Percentiles rank a stretch among this genome's conserved stretches.
Conservation (phyloP, 1,140 invertebrate genomes). For the Hormaphis cornu region DNA sequence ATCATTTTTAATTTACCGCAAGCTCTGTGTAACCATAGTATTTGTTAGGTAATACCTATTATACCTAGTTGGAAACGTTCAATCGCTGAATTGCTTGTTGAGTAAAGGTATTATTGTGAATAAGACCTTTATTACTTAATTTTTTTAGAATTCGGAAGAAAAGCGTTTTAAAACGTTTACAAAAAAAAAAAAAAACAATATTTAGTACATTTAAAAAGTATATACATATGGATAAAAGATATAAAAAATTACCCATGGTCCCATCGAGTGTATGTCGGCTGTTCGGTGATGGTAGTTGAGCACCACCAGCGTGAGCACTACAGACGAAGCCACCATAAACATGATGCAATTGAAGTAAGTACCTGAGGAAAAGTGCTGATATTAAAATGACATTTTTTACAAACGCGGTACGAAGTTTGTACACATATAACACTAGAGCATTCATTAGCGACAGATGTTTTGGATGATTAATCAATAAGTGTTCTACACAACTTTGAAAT, state of each 20-base stretch:
- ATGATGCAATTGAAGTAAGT: slow-evolving; percentile 99
- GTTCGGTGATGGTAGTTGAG: slow-evolving; percentile 97
- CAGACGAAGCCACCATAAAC: slow-evolving; percentile 98
- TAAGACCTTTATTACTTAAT: too few relatives aligned
- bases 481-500: not conserved
- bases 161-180: too few relatives aligned
- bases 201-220: too few relatives aligned
- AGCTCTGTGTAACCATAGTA: too few relatives aligned
- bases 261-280: slow-evolving; percentile 94
- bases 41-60: too few relatives aligned
- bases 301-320: slow-evolving; percentile 93
- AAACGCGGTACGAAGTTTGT: not conserved
- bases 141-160: too few relatives aligned
- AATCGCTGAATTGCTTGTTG: too few relatives aligned
- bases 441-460: not conserved
- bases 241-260: slow-evolving; percentile 81
- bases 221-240: too few relatives aligned
- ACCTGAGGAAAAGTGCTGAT: slow-evolving; percentile 55
- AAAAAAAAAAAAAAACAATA: too few relatives aligned
- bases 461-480: not conserved
- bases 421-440: not conserved
- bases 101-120: too few relatives aligned
- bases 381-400: not conserved
- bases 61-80: too few relatives aligned
- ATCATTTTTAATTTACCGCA: too few relatives aligned